Conservation (phyloP, 1,140 invertebrate species). For the Cydia fagiglandana region DNA sequence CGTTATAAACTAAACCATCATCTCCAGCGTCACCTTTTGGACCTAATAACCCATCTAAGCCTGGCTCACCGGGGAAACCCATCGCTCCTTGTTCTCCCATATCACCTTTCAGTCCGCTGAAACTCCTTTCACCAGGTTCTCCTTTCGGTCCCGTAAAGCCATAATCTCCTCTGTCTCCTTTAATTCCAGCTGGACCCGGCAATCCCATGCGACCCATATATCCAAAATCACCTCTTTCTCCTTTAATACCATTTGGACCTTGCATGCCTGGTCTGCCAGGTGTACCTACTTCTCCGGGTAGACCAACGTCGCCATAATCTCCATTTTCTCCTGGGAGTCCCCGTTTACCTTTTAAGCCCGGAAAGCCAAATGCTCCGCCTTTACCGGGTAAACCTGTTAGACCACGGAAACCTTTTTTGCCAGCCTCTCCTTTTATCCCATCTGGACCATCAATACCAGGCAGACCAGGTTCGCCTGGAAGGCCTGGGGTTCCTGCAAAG, state of each 20-base stretch:
- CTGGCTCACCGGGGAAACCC: conserved; percentile 42
- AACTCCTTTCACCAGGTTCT: conserved; percentile 77
- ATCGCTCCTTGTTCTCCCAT: conserved; percentile 61
- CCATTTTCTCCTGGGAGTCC: conserved; percentile 81
- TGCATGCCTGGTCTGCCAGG: conserved; percentile 78
- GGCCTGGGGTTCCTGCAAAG: conserved; percentile 77
- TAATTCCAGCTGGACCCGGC: conserved; percentile 81
- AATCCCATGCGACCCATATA: conserved; percentile 52
- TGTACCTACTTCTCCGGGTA: conserved; percentile 77
- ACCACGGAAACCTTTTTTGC: conserved; percentile 70
- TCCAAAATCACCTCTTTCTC: conserved; percentile 77
- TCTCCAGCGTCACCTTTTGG: conserved; percentile 79
- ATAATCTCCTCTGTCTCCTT: conserved; percentile 82
- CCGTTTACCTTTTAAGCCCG: conserved; percentile 79
- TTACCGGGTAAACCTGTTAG: conserved; percentile 66
- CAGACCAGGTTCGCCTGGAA: conserved; percentile 69
- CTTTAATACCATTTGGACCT: conserved; percentile 82
- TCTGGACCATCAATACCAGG: conserved; percentile 72
- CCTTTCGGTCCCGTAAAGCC: conserved; percentile 59
- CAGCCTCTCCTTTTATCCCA: conserved; percentile 76
- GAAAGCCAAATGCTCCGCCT: conserved; percentile 73
- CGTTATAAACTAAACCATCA: conserved; percentile 67
- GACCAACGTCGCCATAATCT: conserved; percentile 78
- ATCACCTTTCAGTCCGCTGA: conserved; percentile 70
- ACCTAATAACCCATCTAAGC: conserved; percentile 75